Conservation (phyloP, 2,888 invertebrate species). For the Drosophila paranaensis region DNA sequence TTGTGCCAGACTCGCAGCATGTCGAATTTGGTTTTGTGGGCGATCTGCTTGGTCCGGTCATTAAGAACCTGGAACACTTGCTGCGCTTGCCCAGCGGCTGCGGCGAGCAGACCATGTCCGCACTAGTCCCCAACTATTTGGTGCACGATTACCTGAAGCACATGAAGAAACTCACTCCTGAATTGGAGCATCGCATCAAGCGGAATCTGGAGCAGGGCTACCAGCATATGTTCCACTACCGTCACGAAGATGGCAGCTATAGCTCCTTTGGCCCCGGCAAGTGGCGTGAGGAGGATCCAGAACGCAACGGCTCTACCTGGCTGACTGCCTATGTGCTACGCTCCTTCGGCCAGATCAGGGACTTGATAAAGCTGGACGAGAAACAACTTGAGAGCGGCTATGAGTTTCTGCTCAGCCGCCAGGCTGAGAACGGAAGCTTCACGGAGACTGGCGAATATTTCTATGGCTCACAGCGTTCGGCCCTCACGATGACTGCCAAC, state of each 20-base stretch:
- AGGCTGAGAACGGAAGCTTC: slow-evolving; percentile 91
- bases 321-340: slow-evolving; percentile 93
- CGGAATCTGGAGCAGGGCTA: slow-evolving; percentile 92
- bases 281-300: slow-evolving; percentile 85
- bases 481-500: slow-evolving; percentile 91
- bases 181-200: slow-evolving; percentile 87
- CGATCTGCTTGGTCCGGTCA: slow-evolving; percentile 84
- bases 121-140: slow-evolving; percentile 89
- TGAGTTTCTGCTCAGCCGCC: slow-evolving; percentile 89
- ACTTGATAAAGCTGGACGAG: slow-evolving; percentile 89
- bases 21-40: slow-evolving; percentile 87
- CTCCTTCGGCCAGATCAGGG: slow-evolving; percentile 89
- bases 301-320: slow-evolving; percentile 89
- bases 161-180: slow-evolving; percentile 88
- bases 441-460: slow-evolving; percentile 90
- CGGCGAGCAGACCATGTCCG: slow-evolving; percentile 91
- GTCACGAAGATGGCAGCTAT: slow-evolving; percentile 94
- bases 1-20: slow-evolving; percentile 87
- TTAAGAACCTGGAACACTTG: slow-evolving; percentile 88
- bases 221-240: slow-evolving; percentile 95
- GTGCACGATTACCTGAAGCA: slow-evolving; percentile 92
- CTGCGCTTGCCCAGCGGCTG: slow-evolving; percentile 89
- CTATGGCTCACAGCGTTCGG: slow-evolving; percentile 89
- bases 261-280: slow-evolving; percentile 89
- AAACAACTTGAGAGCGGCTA: slow-evolving; percentile 88